Evolutionary conservation across 64 coral and sea anemone species (phyloP).

Genomic region (Hydrozoanthus tunicans): DNA sequence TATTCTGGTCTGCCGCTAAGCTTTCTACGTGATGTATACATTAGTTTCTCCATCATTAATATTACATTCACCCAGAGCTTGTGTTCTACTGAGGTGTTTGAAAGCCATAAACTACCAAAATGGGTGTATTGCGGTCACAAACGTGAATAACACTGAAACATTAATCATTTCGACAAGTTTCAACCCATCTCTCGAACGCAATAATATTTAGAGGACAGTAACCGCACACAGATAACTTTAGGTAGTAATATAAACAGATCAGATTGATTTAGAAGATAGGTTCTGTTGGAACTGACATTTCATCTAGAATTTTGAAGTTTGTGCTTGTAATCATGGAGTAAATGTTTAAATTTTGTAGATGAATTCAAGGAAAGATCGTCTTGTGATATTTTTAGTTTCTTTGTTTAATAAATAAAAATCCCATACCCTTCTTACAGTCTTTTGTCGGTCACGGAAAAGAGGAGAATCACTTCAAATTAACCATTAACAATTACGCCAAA

Average conservation of each 20-base stretch:
- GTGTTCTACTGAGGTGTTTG: neutral
- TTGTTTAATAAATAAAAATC: slow-evolving; percentile 9
- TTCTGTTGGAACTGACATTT: neutral
- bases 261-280: neutral
- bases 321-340: neutral
- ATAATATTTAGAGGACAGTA: neutral
- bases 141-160: neutral
- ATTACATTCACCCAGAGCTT: neutral
- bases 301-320: neutral
- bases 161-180: neutral
- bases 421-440: neutral
- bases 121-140: neutral
- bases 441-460: neutral
- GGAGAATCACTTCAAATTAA: neutral
- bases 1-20: neutral
- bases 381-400: slow-evolving; percentile 13
- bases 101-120: slow-evolving; percentile 5
- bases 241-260: neutral
- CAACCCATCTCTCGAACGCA: neutral
- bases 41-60: neutral
- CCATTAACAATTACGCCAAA: neutral
- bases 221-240: neutral
- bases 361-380: neutral
- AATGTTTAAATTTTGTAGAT: neutral
- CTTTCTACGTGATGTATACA: neutral